Evolutionary conservation across 2,113 vertebrate species (phyloP).

Genomic region (Capreolus pygargus): DNA sequence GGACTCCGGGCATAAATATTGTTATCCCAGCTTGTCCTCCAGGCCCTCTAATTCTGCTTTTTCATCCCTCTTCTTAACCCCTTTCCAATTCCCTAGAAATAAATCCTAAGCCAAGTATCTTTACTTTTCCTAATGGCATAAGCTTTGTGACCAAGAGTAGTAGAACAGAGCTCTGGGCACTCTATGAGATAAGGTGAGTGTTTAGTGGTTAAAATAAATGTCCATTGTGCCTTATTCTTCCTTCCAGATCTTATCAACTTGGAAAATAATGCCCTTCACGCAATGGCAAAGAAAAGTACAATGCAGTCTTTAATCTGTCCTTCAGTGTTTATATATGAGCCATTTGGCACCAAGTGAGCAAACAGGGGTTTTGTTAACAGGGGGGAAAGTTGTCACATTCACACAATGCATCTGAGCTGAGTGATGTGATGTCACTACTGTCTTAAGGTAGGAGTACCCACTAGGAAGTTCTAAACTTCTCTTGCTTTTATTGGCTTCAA

Average conservation of each 20-base stretch:
- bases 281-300: slow-evolving; percentile 52
- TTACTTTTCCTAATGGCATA: slow-evolving; percentile 1
- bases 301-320: slow-evolving; percentile 36
- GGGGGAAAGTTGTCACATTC: slow-evolving; percentile 27
- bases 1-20: not conserved
- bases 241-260: slow-evolving; percentile 50
- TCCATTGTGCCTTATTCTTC: slow-evolving; percentile 44
- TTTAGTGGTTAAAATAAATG: slow-evolving; percentile 44
- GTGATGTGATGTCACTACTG: not conserved
- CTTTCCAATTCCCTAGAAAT: not conserved
- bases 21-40: not conserved
- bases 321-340: not conserved
- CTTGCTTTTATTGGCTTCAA: not conserved
- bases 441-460: not conserved
- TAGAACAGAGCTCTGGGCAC: not conserved
- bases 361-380: not conserved
- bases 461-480: not conserved
- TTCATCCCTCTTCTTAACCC: not conserved
- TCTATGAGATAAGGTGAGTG: slow-evolving; percentile 10
- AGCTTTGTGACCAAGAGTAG: not conserved
- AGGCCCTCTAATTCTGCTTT: not conserved
- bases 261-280: slow-evolving; percentile 38
- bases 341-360: not conserved
- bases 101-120: not conserved
- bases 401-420: not conserved